These are phyloP conservation scores for Matsumurasca onukii DNA, from an alignment of 1,140 invertebrate species.

Conservation along the genomic window DNA sequence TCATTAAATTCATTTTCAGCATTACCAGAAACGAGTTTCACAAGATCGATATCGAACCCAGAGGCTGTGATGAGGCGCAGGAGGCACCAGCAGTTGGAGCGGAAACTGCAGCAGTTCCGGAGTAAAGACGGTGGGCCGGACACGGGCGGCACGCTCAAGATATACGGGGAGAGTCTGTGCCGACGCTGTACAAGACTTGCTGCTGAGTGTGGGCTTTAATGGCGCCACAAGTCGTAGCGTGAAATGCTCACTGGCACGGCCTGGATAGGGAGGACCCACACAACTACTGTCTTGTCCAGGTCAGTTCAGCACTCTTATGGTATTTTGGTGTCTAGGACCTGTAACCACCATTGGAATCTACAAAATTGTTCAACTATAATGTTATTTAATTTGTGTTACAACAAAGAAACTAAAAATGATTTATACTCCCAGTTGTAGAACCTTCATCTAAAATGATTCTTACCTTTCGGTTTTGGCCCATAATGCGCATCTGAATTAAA, in stretches of 20 bases:
- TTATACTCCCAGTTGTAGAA: no score
- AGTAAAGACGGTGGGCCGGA: constrained; percentile 65
- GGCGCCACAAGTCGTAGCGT: constrained; percentile 85
- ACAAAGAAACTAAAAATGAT: no score
- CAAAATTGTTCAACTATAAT: not conserved
- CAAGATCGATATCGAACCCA: constrained; percentile 97
- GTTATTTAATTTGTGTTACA: no score
- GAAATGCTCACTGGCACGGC: constrained; percentile 98
- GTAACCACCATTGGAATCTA: not conserved
- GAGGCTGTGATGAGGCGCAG: constrained; percentile 97
- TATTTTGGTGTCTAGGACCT: not conserved
- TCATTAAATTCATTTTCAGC: no score
- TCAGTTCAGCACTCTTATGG: constrained; percentile 46
- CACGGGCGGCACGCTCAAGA: constrained; percentile 92
- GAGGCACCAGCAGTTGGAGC: constrained; percentile 95
- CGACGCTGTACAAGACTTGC: constrained; percentile 94
- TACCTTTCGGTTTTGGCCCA: no score
- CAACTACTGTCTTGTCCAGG: constrained; percentile 94
- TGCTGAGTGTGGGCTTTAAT: constrained; percentile 92
- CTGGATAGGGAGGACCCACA: constrained; percentile 83
- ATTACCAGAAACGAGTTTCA: constrained; percentile 96
- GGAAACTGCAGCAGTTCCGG: constrained; percentile 94
- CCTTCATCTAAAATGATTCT: no score
- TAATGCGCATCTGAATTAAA: no score
- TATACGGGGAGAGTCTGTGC: constrained; percentile 95